These are phyloP conservation scores for Macrosiphum euphorbiae DNA, from an alignment of 2,888 invertebrate species.

Conservation along the genomic window DNA sequence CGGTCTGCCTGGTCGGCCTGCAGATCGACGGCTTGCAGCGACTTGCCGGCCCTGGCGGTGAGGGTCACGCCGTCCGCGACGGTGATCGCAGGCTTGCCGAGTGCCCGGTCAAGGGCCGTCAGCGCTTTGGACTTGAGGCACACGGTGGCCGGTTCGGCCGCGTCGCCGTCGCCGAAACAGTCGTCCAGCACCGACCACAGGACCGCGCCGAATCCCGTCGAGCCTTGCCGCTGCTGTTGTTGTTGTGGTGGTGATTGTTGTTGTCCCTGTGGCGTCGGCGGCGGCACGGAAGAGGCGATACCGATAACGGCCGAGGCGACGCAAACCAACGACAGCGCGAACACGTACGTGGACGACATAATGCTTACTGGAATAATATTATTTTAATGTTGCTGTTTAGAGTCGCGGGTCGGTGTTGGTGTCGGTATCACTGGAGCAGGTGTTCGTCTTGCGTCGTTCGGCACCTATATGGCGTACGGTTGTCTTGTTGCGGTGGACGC, in stretches of 20 bases:
- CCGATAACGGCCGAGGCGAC: not conserved
- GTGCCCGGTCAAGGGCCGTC: slow-evolving; percentile 45
- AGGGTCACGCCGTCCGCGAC: slow-evolving; percentile 41
- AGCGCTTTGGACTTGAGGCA: slow-evolving; percentile 59
- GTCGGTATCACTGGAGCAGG: too few species aligned
- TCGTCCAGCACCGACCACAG: slow-evolving; percentile 57
- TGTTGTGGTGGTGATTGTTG: not conserved
- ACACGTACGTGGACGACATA: not conserved
- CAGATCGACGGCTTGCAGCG: slow-evolving; percentile 53
- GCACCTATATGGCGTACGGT: too few species aligned
- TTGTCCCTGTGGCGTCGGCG: not conserved
- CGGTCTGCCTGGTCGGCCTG: slow-evolving; percentile 58
- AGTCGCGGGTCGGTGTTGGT: not conserved
- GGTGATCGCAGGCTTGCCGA: slow-evolving; percentile 19
- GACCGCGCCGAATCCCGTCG: not conserved
- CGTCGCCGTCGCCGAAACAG: slow-evolving; percentile 53
- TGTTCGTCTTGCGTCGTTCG: too few species aligned
- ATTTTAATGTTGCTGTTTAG: not conserved
- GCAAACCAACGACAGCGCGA: not conserved
- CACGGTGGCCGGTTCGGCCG: slow-evolving; percentile 19
- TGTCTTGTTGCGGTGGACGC: not conserved
- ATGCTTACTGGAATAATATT: too few species aligned
- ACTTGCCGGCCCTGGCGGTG: slow-evolving; percentile 52
- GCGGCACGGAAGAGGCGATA: not conserved
- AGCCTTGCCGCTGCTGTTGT: not conserved